Conservation (phyloP, 2,113 vertebrate genomes). For the Oenanthe melanoleuca region DNA sequence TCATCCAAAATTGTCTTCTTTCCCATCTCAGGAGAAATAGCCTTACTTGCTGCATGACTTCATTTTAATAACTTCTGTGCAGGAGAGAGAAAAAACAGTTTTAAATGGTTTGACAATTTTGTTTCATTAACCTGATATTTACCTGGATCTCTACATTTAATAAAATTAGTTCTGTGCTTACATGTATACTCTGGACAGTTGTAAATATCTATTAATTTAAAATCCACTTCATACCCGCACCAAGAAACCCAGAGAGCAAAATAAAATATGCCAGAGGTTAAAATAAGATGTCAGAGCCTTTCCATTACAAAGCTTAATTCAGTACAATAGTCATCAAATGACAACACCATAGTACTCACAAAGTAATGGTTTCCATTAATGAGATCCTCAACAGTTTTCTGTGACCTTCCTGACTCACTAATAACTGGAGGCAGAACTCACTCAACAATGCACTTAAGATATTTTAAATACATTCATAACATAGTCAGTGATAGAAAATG, state of each 20-base stretch:
- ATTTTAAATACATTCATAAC: not conserved
- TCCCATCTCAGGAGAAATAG: not conserved
- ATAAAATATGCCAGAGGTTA: not conserved
- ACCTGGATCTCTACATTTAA: slow-evolving; percentile 64
- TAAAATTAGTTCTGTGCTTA: slow-evolving; percentile 63
- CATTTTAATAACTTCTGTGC: not conserved
- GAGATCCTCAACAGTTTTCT: not conserved
- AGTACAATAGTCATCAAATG: not conserved
- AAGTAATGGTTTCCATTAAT: not conserved
- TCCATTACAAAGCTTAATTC: not conserved
- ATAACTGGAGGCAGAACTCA: not conserved
- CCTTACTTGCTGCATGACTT: not conserved
- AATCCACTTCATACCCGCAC: slow-evolving; percentile 61
- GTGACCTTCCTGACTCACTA: not conserved
- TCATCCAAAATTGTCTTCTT: not conserved
- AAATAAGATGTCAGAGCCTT: not conserved
- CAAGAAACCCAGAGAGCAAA: slow-evolving; percentile 25
- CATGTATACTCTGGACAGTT: slow-evolving; percentile 19
- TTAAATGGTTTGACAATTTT: not conserved
- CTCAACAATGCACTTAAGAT: not conserved
- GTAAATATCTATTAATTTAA: slow-evolving; percentile 62
- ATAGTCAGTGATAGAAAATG: not conserved
- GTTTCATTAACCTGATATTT: slow-evolving; percentile 69
- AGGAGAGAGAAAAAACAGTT: not conserved
- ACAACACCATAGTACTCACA: not conserved